Evolutionary conservation across 53 echinoderm and acorn worm genomes (phyloP).

Genomic region (Paelopatides confundens): DNA sequence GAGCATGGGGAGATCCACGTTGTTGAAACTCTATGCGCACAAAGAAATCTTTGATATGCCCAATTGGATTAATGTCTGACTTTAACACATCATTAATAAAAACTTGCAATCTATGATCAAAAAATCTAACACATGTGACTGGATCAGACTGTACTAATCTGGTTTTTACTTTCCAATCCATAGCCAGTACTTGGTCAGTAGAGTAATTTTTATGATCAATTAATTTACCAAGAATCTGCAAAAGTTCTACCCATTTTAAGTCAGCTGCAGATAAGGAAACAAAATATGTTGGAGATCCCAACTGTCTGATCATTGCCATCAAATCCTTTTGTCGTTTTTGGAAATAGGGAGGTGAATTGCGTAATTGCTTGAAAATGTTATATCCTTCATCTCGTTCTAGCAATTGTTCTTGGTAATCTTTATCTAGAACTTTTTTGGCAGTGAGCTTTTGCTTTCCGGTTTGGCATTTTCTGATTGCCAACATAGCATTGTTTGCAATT

Average conservation of each 20-base stretch:
- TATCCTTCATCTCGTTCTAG: conserved; percentile 51
- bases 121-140: conserved; percentile 52
- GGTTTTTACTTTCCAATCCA: conserved; percentile 30
- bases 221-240: conserved; percentile 34
- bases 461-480: conserved; percentile 50
- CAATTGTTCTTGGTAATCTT: background rate
- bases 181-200: conserved; percentile 7
- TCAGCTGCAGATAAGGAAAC: conserved; percentile 59
- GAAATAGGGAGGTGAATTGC: conserved; percentile 52
- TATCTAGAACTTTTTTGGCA: conserved; percentile 14
- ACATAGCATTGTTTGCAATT: background rate
- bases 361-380: conserved; percentile 24
- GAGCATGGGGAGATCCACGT: conserved; percentile 53
- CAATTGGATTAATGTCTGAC: background rate
- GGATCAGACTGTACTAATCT: conserved; percentile 53
- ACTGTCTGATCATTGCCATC: conserved; percentile 59
- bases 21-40: conserved; percentile 33
- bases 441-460: conserved; percentile 21
- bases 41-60: background rate
- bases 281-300: conserved; percentile 62
- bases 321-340: conserved; percentile 56
- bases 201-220: conserved; percentile 50
- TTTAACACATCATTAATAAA: conserved; percentile 34
- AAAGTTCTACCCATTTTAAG: conserved; percentile 42
- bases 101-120: conserved; percentile 49